A percentile compares a stretch with the other conserved stretches of the same genome.
Conservation (phyloP, 2,797 vertebrate species). For the Galago senegalensis region DNA sequence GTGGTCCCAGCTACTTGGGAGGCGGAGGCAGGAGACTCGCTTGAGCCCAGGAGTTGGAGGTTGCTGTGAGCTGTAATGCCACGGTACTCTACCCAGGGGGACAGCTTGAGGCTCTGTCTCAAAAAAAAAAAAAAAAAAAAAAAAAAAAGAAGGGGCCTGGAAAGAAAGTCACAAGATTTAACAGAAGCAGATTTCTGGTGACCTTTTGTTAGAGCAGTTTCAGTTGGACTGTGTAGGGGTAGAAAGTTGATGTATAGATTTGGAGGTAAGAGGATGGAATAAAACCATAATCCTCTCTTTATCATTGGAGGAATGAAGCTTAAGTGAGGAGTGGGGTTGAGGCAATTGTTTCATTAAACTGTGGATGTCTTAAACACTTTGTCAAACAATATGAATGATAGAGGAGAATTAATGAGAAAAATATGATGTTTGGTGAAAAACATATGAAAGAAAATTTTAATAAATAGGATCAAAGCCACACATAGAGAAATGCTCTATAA, state of each 20-base stretch:
- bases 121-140: too few species aligned
- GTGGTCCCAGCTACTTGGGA: too few species aligned
- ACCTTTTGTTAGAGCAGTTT: background rate
- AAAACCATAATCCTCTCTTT: background rate
- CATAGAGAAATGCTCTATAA: background rate
- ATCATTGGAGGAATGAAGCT: background rate
- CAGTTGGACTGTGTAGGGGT: background rate
- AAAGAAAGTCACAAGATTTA: background rate
- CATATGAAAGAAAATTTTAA: background rate
- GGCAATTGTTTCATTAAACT: background rate
- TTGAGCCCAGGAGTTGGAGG: too few species aligned
- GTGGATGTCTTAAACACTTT: background rate
- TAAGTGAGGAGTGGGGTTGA: background rate
- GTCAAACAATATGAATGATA: background rate
- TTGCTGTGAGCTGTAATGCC: too few species aligned
- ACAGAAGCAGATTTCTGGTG: background rate
- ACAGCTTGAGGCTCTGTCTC: too few species aligned
- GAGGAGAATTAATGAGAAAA: background rate
- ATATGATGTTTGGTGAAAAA: background rate
- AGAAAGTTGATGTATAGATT: background rate
- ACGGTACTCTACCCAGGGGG: too few species aligned
- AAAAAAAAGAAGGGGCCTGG: too few species aligned
- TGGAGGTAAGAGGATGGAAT: background rate
- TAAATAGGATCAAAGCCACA: constrained; percentile 1
- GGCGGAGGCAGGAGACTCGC: too few species aligned